These are phyloP conservation scores for Drosophila nr. fundita DNA, from an alignment of 2,888 invertebrate species.

Conservation along the genomic window DNA sequence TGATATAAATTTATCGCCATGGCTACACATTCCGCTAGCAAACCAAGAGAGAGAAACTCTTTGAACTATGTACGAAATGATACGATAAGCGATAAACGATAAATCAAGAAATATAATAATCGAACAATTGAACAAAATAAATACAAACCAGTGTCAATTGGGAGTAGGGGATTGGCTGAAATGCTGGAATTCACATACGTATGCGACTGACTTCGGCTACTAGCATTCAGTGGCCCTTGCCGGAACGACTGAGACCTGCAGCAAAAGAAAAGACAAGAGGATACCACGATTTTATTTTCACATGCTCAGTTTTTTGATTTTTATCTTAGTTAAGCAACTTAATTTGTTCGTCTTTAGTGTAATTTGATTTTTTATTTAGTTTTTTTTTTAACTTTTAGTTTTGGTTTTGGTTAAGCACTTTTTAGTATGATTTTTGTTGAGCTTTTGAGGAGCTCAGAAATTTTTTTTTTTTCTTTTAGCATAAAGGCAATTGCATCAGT, in stretches of 20 bases:
- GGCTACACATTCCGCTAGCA: conserved; percentile 56
- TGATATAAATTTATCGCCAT: conserved; percentile 36
- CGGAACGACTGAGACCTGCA: conserved; percentile 97
- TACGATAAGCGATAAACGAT: conserved; percentile 54
- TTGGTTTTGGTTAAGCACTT: conserved; percentile 52
- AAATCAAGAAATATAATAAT: conserved; percentile 68
- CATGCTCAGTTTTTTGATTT: conserved; percentile 74
- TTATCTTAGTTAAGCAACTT: conserved; percentile 41
- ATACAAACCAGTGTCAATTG: conserved; percentile 91
- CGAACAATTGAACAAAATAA: conserved; percentile 81
- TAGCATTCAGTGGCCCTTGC: conserved; percentile 87
- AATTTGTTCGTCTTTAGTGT: background rate
- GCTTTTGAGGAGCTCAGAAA: conserved; percentile 32
- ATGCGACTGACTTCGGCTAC: conserved; percentile 86
- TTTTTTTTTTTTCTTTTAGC: conserved; percentile 15
- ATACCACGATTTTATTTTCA: conserved; percentile 84
- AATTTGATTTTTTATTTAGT: conserved; percentile 20
- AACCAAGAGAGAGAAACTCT: conserved; percentile 34
- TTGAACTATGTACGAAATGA: conserved; percentile 40
- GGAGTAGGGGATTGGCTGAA: conserved; percentile 97
- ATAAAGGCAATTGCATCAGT: conserved; percentile 47
- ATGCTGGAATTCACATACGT: conserved; percentile 93
- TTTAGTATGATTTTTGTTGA: conserved; percentile 43
- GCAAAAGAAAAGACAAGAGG: conserved; percentile 86
- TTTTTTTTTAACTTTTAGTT: conserved; percentile 27